Evolutionary conservation across 2,888 invertebrate genomes (phyloP).

Genomic region (Liodrosophila aerea): DNA sequence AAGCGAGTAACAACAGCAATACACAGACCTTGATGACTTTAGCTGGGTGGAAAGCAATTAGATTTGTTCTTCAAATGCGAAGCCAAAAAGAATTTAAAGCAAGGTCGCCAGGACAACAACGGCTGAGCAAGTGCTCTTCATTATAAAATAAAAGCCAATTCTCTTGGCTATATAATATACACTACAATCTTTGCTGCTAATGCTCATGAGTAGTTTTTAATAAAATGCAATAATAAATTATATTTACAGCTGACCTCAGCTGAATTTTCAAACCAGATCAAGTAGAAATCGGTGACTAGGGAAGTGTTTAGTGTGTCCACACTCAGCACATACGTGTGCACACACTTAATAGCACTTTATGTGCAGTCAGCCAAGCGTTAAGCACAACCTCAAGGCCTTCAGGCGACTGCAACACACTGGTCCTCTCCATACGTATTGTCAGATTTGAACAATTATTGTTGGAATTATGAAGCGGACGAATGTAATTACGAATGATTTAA

Average conservation of each 20-base stretch:
- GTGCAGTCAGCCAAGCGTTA: constrained; percentile 56
- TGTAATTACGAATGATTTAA: constrained; percentile 23
- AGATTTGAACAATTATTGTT: constrained; percentile 59
- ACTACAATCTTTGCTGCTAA: too few relatives aligned
- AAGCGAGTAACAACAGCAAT: background rate
- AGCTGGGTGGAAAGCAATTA: constrained; percentile 48
- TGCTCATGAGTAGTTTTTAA: too few relatives aligned
- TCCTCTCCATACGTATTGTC: constrained; percentile 34
- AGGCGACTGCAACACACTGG: constrained; percentile 9
- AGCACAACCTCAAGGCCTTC: constrained; percentile 32
- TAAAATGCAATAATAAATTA: too few relatives aligned
- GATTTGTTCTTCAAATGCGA: constrained; percentile 27
- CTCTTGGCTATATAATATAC: too few relatives aligned
- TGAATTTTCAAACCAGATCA: too few relatives aligned
- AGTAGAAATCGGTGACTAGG: background rate
- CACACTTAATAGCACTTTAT: constrained; percentile 35
- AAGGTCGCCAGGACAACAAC: constrained; percentile 12
- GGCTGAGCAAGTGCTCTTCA: constrained; percentile 15
- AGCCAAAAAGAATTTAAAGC: constrained; percentile 12
- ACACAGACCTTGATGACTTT: constrained; percentile 27
- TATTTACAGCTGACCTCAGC: too few relatives aligned
- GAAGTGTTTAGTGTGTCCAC: constrained; percentile 15
- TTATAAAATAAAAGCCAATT: too few relatives aligned
- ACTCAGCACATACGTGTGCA: constrained; percentile 3
- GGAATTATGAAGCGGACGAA: constrained; percentile 53